A percentile compares a stretch with the other conserved stretches of the same genome.
Evolutionary conservation across 64 coral and sea anemone genomes (phyloP).

Genomic region (Pachyseris speciosa): DNA sequence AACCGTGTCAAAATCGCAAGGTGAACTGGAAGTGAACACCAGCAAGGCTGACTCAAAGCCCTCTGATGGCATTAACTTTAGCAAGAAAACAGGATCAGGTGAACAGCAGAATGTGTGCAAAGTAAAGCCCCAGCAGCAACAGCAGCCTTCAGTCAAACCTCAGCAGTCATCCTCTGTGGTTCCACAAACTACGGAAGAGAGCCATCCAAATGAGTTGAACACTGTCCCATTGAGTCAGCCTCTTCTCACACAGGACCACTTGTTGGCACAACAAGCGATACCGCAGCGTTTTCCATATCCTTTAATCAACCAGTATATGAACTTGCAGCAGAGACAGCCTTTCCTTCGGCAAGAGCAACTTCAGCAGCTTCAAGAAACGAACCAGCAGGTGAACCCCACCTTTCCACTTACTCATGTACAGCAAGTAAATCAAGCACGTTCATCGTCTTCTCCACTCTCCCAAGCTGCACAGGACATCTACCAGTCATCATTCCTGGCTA

Average conservation of each 20-base stretch:
- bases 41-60: constrained; percentile 68
- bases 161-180: constrained; percentile 71
- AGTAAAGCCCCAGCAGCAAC: constrained; percentile 97
- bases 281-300: constrained; percentile 62
- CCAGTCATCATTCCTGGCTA: constrained; percentile 60
- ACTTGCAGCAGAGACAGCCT: constrained; percentile 73
- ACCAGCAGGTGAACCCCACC: constrained; percentile 66
- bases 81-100: constrained; percentile 72
- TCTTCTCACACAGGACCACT: constrained; percentile 77
- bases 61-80: constrained; percentile 51
- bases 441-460: constrained; percentile 81
- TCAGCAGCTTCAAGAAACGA: constrained; percentile 69
- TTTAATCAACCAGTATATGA: constrained; percentile 51
- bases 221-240: constrained; percentile 56
- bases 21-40: constrained; percentile 52
- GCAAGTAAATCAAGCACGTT: constrained; percentile 71
- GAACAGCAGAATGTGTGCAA: constrained; percentile 98
- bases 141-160: constrained; percentile 80
- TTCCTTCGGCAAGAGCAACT: constrained; percentile 77
- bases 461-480: constrained; percentile 80
- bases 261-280: constrained; percentile 63
- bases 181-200: constrained; percentile 62
- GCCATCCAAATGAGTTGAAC: constrained; percentile 54
- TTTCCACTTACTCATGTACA: constrained; percentile 57
- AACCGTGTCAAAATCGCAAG: constrained; percentile 21